phyloP scores from a whole-genome alignment of 2,113 vertebrate genomes.

The Alexandromys fortis region DNA sequence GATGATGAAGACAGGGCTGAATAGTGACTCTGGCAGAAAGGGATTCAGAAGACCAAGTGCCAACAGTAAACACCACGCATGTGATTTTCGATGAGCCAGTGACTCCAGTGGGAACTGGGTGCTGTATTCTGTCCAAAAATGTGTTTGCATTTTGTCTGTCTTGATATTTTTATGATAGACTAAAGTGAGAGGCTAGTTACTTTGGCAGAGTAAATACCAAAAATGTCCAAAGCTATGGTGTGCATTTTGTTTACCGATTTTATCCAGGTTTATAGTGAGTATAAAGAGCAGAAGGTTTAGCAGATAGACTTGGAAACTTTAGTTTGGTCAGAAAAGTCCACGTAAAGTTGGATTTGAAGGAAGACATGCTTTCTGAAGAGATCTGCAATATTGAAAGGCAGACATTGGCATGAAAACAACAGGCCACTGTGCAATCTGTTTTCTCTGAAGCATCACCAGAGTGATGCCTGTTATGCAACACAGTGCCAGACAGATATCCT shows the following conservation, averaged over 20 bases:
- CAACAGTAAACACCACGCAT: neutral
- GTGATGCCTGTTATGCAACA: neutral
- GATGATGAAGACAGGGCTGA: neutral
- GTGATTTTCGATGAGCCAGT: neutral
- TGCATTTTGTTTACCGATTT: neutral
- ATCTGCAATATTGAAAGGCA: neutral
- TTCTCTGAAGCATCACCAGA: neutral
- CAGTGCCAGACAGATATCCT: neutral
- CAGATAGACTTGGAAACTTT: neutral
- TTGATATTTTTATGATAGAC: neutral
- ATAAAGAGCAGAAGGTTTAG: too few species aligned
- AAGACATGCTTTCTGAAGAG: neutral
- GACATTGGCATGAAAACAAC: neutral
- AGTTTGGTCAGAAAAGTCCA: neutral
- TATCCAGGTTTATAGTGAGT: neutral
- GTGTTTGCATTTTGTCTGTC: neutral
- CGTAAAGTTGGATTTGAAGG: neutral
- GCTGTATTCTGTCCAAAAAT: neutral
- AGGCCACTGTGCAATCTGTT: neutral
- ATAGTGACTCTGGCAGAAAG: neutral
- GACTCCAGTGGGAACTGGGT: neutral
- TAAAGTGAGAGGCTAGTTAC: neutral
- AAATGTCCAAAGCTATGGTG: too few species aligned
- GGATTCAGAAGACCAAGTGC: neutral
- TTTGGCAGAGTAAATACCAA: neutral